Evolutionary conservation across 2,113 vertebrate species (phyloP), one percentile per base, ranked within the genome.

Genomic region (Helogale parvula): DNA sequence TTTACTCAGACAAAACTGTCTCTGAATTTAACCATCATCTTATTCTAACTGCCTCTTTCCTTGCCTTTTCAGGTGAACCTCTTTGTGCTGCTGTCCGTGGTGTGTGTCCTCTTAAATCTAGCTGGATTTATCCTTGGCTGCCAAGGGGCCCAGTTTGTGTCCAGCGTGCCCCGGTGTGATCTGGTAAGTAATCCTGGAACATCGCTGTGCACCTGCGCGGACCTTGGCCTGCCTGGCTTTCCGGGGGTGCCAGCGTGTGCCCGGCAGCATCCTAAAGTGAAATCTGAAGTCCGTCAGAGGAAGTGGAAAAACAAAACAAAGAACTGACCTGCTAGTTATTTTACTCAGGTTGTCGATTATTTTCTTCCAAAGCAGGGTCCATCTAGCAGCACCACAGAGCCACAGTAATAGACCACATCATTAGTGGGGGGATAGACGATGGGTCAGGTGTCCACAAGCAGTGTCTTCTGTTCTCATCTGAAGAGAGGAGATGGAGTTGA

Each of bases 51-150:
- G 1, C 76, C 90, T 69, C n/a, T 90, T 93, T 65, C 97, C 88
- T 96, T 97, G 31, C 97, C 60, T 0, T 98, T 98, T 77, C 98
- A 99, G 99, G 99, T 99, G 76, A 99, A 99, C 84, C 98, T 99
- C 2, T 99, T 99, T 68, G 98, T 99, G 95, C 96, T 99, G 95
- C 98, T 99, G 69, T 99, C 99, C 13, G 79, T 99, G 97, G 98
- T 99, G 45, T 99, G 99, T 95, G 98, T 99, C 94, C 98, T 99
- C 82, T 98, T 99, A 82, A 99, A 99, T 91, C 97, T 99, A 94
- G 98, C 99, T 52, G 99, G 99, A 94, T 99, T 99, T 98, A 98
- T 99, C 97, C 97, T 99, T 7, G 99, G 99, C 98, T 99, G 98
- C 97, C 99, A 99, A 98, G 99, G 99, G 68, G 97, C 99, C 94